Evolutionary conservation across 1,140 invertebrate genomes (phyloP), one percentile per base, ranked within the genome.

Genomic region (Hermatobates lingyangjiaoensis): DNA sequence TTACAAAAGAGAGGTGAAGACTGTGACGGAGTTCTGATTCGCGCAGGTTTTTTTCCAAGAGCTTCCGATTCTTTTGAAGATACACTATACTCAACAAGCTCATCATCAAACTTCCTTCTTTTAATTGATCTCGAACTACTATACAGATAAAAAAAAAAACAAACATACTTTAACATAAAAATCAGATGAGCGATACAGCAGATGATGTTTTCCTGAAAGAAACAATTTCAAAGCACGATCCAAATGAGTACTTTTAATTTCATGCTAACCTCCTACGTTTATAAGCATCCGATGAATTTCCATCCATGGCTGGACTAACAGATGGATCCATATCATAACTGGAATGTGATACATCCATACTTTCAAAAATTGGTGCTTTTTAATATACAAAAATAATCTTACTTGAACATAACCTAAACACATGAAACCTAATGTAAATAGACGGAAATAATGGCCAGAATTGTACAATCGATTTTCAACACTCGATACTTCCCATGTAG

Each of bases 81-180:
- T 4, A 62, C 38, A 51, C 61, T 62, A 21, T 59, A 87, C 66
- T 89, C 83, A 0, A 96, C 92, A 34, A 97, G 67, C 69, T 97
- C 92, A 74, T 97, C 92, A 65, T 97, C 92, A 71, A 97, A 97
- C 57, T 92, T 89, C 60, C 86, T 83, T 5, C 92, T 72, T 67
- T 95, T 96, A 60, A 96, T 95, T 12, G 89, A 92, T 45, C 92
- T 72, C 27, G 85, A 89, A 4, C 88, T 92, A 62, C 87, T 89
- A 59, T 60, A 66, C 64, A 48, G 28, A 26, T 50, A 26, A 58
- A 54, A 56, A 45, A 57, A 53, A 26, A 49, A 40, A 14, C 27
- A n/a, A 44, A 12, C 27, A 21, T 20, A 51, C 26, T 27, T 10
- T 20, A 49, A 3, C 10, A 5, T 4, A n/a, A 10, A 49, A 7